Base-by-base conservation (phyloP, 1,140 invertebrate genomes). In the Panagrolaimus sp. region DNA sequence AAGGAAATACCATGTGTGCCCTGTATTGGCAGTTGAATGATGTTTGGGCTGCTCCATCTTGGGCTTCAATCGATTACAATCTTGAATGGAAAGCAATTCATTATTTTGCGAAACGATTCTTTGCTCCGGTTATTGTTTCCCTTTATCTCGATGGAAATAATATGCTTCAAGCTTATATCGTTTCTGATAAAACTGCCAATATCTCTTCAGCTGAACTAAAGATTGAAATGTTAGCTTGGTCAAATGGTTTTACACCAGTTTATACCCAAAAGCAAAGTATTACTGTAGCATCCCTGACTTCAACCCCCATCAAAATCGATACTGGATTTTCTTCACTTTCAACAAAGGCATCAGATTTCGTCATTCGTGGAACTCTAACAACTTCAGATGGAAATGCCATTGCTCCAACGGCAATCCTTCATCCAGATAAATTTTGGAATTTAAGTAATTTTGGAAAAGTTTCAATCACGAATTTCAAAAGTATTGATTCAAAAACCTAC, bases 21-120 rank as follows among this genome's bases (percentile, higher is more conserved):
- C 86, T 99, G 46, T 98, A 97, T 85, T 99, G 96, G 96, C 96
- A 98, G 83, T 84, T 98, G 1, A 98, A 98, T 85, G 95, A 98
- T 84, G 91, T 97, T 43, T 98, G 95, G 96, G 90, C 91, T 81
- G 94, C 92, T 10, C 93, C 95, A 0, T 92, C 93, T 5, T 98
- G 96, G 96, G 90, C 93, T 38, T 89, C 91, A 15, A 91, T 96
- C 73, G 91, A 82, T 65, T 82, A 78, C 47, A 71, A 83, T 67
- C 71, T 76, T 1, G 62, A 66, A 21, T 82, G 80, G 80, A 82
- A 82, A 69, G 44, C 72, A 17, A 71, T 68, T 17, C 82, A 83
- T 48, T 83, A 83, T 68, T 73, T 75, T 64, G 82, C 77, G 14
- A 69, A 62, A 55, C 62, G 77, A 1, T 79, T 79, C 48, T 83